phyloP scores from a whole-genome alignment of 2,888 invertebrate species.

The Eristalis pertinax region DNA sequence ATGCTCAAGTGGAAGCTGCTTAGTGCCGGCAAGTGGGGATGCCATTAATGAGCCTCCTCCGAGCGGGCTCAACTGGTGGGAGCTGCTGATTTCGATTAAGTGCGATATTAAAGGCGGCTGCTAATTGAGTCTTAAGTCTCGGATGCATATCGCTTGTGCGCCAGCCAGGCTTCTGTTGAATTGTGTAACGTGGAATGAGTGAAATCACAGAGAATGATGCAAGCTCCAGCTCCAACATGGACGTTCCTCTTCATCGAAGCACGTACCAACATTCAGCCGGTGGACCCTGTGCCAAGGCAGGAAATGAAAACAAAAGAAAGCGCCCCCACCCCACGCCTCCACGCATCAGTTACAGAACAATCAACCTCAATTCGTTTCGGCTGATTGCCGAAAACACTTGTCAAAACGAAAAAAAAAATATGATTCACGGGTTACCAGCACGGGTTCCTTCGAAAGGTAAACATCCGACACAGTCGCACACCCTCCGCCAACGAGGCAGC shows the following conservation, averaged over 20 bases:
- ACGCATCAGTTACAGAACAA: neutral
- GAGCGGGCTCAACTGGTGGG: too few relatives aligned
- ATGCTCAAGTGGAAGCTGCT: too few relatives aligned
- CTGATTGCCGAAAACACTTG: constrained; percentile 51
- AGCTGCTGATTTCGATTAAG: too few relatives aligned
- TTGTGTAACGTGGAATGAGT: too few relatives aligned
- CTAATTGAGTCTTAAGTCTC: too few relatives aligned
- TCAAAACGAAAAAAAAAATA: constrained; percentile 35
- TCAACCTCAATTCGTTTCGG: neutral
- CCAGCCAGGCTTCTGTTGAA: too few relatives aligned
- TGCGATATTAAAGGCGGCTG: too few relatives aligned
- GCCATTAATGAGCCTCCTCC: too few relatives aligned
- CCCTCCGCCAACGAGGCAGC: neutral
- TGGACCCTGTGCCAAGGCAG: neutral
- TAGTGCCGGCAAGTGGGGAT: too few relatives aligned
- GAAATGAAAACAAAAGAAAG: neutral
- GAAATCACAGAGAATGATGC: too few relatives aligned
- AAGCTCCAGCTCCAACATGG: too few relatives aligned
- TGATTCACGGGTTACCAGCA: constrained; percentile 54
- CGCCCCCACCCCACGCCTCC: neutral
- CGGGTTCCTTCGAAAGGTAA: constrained; percentile 48
- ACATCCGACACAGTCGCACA: constrained; percentile 45
- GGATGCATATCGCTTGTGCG: too few relatives aligned
- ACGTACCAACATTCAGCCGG: neutral
- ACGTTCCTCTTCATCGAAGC: neutral